Evolutionary conservation across 2,888 invertebrate species (phyloP).

Genomic region (Perizoma flavofasciatum): DNA sequence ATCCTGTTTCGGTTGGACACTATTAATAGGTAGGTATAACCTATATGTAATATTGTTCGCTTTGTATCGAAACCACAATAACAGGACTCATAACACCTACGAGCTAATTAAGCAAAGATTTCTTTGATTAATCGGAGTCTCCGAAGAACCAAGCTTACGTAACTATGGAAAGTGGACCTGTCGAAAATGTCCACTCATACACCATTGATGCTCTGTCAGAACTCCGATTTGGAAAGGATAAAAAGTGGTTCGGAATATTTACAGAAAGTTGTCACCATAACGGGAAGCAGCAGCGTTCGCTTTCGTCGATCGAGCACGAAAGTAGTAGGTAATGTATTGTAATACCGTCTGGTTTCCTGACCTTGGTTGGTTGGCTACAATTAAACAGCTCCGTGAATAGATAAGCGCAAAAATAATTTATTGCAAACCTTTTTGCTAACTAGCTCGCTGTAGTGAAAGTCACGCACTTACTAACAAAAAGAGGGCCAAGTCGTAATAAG

Average conservation of each 20-base stretch:
- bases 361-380: slow-evolving; percentile 66
- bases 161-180: slow-evolving; percentile 77
- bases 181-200: slow-evolving; percentile 56
- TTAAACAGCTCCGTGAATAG: slow-evolving; percentile 62
- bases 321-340: slow-evolving; percentile 64
- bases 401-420: slow-evolving; percentile 66
- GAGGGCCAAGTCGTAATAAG: slow-evolving; percentile 38
- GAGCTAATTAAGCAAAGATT: slow-evolving; percentile 65
- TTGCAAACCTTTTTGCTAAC: slow-evolving; percentile 63
- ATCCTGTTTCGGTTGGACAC: too few relatives aligned
- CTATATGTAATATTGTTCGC: slow-evolving; percentile 28
- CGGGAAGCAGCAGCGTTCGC: slow-evolving; percentile 73
- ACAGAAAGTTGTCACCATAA: slow-evolving; percentile 78
- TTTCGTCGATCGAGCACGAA: slow-evolving; percentile 75
- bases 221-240: slow-evolving; percentile 74
- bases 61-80: slow-evolving; percentile 33
- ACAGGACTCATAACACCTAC: slow-evolving; percentile 56
- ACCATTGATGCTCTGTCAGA: slow-evolving; percentile 74
- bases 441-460: slow-evolving; percentile 71
- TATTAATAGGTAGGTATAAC: slow-evolving; percentile 22
- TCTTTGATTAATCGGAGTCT: slow-evolving; percentile 62
- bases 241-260: slow-evolving; percentile 72
- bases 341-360: slow-evolving; percentile 64
- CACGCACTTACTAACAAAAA: slow-evolving; percentile 40
- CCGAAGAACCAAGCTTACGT: slow-evolving; percentile 54